A percentile compares a stretch with the other conserved stretches of the same genome.
Conservation (phyloP, 2,888 invertebrate species). For the Dexiosoma caninum region DNA sequence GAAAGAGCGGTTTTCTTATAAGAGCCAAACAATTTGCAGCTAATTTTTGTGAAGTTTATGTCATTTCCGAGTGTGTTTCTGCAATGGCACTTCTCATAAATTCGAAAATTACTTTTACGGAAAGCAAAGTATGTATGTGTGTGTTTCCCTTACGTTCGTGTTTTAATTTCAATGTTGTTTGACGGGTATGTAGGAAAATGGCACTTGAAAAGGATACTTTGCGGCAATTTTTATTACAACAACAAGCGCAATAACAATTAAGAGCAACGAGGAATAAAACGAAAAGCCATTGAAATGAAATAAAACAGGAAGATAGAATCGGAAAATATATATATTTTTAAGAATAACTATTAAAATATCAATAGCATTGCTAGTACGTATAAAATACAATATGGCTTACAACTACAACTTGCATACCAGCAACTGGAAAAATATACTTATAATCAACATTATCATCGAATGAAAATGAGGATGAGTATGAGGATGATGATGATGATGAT, state of each 20-base stretch:
- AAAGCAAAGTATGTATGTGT: slow-evolving; percentile 16
- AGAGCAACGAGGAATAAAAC: slow-evolving; percentile 45
- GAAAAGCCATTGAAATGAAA: slow-evolving; percentile 35
- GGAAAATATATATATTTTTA: too few species aligned
- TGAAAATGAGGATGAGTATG: slow-evolving; percentile 7
- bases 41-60: slow-evolving; percentile 29
- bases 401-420: not conserved
- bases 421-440: not conserved
- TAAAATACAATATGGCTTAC: slow-evolving; percentile 47
- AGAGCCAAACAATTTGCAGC: not conserved
- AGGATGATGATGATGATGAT: slow-evolving; percentile 17
- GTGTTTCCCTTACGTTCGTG: too few species aligned
- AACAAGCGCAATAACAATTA: slow-evolving; percentile 38
- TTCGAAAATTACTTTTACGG: slow-evolving; percentile 53
- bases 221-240: slow-evolving; percentile 57
- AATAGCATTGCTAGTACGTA: slow-evolving; percentile 14
- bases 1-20: not conserved
- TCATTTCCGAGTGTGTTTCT: slow-evolving; percentile 54
- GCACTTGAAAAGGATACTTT: slow-evolving; percentile 55
- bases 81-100: slow-evolving; percentile 22
- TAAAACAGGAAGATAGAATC: slow-evolving; percentile 24
- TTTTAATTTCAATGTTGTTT: slow-evolving; percentile 31
- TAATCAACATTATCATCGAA: slow-evolving; percentile 38
- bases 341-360: not conserved
- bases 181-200: slow-evolving; percentile 34